phyloP scores from a whole-genome alignment of 2,113 vertebrate species.

The Hyperopisus bebe region DNA sequence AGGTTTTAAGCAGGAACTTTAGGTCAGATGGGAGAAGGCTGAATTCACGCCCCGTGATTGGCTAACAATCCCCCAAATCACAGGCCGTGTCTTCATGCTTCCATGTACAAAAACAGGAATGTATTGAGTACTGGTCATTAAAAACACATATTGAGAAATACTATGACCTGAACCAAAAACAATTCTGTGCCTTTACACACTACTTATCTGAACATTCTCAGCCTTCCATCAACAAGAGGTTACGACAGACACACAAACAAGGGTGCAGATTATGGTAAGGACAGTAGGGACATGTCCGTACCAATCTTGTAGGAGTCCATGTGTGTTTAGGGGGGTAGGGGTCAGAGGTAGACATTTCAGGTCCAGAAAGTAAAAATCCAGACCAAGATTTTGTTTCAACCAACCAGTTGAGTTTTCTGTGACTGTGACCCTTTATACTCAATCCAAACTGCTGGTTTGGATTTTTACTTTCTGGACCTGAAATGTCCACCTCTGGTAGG shows the following conservation, averaged over 20 bases:
- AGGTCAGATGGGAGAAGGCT: constrained; percentile 39
- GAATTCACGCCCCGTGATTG: not conserved
- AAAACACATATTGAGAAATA: not conserved
- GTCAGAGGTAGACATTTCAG: too few species aligned
- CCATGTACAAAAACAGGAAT: constrained; percentile 52
- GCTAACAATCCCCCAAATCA: not conserved
- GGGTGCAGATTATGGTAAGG: not conserved
- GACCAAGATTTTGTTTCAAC: too few species aligned
- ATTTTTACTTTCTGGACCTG: too few species aligned
- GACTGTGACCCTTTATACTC: too few species aligned
- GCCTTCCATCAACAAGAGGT: not conserved
- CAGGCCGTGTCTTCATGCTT: not conserved
- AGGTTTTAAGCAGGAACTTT: constrained; percentile 45
- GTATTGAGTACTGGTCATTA: constrained; percentile 41
- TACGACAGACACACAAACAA: not conserved
- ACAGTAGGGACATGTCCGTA: not conserved
- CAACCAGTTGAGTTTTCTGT: too few species aligned
- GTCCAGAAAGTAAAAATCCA: too few species aligned
- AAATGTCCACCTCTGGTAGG: too few species aligned
- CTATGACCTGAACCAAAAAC: not conserved
- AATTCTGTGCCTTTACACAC: not conserved
- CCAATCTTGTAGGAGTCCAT: not conserved
- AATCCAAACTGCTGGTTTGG: too few species aligned
- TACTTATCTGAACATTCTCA: not conserved
- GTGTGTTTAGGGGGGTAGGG: not conserved